These are phyloP conservation scores for Micrasema longulum DNA, from an alignment of 1,140 invertebrate genomes.

Conservation along the genomic window DNA sequence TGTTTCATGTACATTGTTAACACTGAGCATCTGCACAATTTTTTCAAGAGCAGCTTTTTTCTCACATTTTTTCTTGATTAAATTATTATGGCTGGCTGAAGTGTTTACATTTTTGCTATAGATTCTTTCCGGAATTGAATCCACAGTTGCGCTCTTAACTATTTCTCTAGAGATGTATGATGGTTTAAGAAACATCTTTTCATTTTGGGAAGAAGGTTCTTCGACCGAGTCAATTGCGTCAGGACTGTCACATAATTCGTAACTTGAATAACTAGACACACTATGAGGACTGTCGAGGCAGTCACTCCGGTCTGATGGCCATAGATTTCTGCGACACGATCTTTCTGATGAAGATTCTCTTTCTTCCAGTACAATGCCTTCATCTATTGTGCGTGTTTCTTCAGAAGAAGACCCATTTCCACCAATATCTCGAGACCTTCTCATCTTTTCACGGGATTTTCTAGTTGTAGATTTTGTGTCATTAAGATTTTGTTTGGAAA, in stretches of 20 bases:
- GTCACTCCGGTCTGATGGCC: conserved; percentile 52
- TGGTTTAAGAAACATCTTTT: conserved; percentile 1
- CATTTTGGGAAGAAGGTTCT: conserved; percentile 12
- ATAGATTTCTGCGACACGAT: conserved; percentile 46
- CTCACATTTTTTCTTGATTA: conserved; percentile 44
- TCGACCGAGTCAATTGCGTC: conserved; percentile 37
- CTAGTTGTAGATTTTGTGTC: conserved; percentile 43
- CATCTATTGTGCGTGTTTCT: conserved; percentile 49
- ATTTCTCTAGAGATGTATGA: background rate
- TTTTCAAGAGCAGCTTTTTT: conserved; percentile 32
- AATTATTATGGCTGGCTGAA: conserved; percentile 34
- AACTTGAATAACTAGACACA: conserved; percentile 52
- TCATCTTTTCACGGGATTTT: conserved; percentile 47
- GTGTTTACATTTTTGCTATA: conserved; percentile 39
- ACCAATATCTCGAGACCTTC: conserved; percentile 43
- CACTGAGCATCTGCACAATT: background rate
- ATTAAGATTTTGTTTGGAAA: conserved; percentile 6
- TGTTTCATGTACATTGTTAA: background rate
- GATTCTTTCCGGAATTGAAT: conserved; percentile 28
- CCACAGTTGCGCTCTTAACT: background rate
- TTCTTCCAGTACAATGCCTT: conserved; percentile 54
- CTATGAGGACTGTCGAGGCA: conserved; percentile 51
- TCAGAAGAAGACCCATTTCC: conserved; percentile 51
- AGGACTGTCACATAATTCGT: conserved; percentile 48
- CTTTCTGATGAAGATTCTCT: conserved; percentile 50